phyloP scores from a whole-genome alignment of 2,797 vertebrate genomes.

The Kryptopterus vitreolus region DNA sequence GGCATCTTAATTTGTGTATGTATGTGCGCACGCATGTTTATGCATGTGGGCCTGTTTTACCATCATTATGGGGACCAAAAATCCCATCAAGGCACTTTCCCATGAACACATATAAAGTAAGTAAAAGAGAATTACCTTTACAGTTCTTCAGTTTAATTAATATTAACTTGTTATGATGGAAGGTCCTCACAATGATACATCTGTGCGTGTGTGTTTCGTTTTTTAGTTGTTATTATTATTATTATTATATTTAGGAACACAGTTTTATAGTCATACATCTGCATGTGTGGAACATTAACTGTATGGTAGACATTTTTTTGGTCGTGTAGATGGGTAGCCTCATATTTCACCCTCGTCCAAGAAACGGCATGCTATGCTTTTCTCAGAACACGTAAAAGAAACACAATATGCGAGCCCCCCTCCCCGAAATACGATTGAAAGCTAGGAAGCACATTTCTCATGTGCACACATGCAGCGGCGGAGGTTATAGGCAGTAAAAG shows the following conservation, averaged over 20 bases:
- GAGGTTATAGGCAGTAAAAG: constrained; percentile 3
- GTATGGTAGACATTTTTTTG: background rate
- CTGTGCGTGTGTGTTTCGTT: background rate
- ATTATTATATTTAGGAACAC: background rate
- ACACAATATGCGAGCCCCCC: too few species aligned
- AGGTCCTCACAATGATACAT: background rate
- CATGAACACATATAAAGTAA: too few species aligned
- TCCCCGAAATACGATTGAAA: background rate
- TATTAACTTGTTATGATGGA: background rate
- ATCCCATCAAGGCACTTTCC: background rate
- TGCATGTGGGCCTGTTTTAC: constrained; percentile 1
- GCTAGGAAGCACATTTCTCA: background rate
- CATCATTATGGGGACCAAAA: background rate
- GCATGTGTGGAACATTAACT: constrained; percentile 4
- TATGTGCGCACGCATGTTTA: constrained; percentile 11
- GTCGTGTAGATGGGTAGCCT: constrained; percentile 18
- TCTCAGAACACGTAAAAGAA: background rate
- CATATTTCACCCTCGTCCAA: constrained; percentile 35
- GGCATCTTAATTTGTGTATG: constrained; percentile 45
- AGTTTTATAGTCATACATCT: constrained; percentile 23
- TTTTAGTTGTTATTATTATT: background rate
- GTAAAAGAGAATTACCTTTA: too few species aligned
- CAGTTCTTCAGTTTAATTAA: too few species aligned
- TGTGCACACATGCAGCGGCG: background rate
- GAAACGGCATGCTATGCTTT: constrained; percentile 7